These are phyloP conservation scores for Noctua comes DNA, from an alignment of 2,888 invertebrate species.

Conservation along the genomic window DNA sequence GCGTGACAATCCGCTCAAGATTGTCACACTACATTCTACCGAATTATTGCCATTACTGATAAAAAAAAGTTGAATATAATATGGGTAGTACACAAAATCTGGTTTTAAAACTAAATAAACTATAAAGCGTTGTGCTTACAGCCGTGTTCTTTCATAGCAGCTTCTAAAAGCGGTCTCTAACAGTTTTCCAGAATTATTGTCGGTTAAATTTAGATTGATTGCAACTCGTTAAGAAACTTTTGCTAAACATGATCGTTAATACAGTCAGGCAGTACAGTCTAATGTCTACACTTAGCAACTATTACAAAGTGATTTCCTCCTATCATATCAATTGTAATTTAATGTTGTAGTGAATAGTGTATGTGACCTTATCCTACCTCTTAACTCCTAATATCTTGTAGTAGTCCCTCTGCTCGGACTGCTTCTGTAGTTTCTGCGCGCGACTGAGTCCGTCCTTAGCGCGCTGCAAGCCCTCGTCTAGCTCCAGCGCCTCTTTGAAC, in stretches of 20 bases:
- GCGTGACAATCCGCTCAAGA: not conserved
- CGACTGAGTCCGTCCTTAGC: slow-evolving; percentile 97
- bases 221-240: not conserved
- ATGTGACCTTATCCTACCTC: slow-evolving; percentile 81
- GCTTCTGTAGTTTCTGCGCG: slow-evolving; percentile 97
- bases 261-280: not conserved
- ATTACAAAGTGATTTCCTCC: not conserved
- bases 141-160: not conserved
- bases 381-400: slow-evolving; percentile 99
- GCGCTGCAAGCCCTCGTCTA: slow-evolving; percentile 94
- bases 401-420: slow-evolving; percentile 98
- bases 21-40: not conserved
- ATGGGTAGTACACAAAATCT: not conserved
- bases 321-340: not conserved
- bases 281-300: not conserved
- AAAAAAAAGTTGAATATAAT: not conserved
- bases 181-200: not conserved
- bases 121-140: not conserved
- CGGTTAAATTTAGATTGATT: not conserved
- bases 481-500: slow-evolving; percentile 95
- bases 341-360: not conserved
- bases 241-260: not conserved
- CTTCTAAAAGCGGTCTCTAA: not conserved
- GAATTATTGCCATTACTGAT: not conserved
- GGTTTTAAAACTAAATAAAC: not conserved